Conservation (phyloP, 2,113 vertebrate species). For the Dicerorhinus sumatrensis region DNA sequence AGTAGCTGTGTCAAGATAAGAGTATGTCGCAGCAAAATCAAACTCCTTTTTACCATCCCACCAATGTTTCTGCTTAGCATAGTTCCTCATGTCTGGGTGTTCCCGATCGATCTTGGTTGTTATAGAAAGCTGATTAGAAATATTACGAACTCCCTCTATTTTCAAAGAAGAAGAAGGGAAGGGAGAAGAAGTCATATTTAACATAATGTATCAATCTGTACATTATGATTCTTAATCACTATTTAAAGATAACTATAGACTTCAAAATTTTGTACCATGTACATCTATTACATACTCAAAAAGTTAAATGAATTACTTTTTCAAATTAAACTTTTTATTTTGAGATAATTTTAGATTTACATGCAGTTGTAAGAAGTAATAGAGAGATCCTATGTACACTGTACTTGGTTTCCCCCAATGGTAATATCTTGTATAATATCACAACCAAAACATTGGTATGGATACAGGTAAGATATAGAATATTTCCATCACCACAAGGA, state of each 20-base stretch:
- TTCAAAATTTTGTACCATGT: slow-evolving; percentile 5
- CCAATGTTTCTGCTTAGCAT: slow-evolving; percentile 93
- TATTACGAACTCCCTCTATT: slow-evolving; percentile 93
- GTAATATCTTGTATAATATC: neutral
- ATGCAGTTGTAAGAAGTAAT: slow-evolving; percentile 19
- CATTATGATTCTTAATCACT: neutral
- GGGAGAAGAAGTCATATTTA: slow-evolving; percentile 52
- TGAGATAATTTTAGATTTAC: neutral
- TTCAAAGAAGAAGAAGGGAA: slow-evolving; percentile 57
- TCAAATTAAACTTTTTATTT: slow-evolving; percentile 3
- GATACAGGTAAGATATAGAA: neutral
- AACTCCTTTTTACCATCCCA: slow-evolving; percentile 94
- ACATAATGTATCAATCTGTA: neutral
- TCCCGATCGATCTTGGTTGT: slow-evolving; percentile 95
- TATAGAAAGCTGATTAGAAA: slow-evolving; percentile 96
- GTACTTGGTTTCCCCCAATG: neutral
- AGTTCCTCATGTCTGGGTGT: slow-evolving; percentile 91
- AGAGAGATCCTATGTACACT: neutral
- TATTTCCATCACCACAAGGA: neutral
- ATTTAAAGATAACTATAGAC: slow-evolving; percentile 21
- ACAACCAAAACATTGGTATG: neutral
- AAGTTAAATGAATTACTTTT: slow-evolving; percentile 25
- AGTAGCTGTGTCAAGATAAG: slow-evolving; percentile 90
- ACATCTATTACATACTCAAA: slow-evolving; percentile 14
- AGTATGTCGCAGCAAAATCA: slow-evolving; percentile 93